Base-by-base conservation (phyloP, 2,797 vertebrate species). In the Eulemur mongoz region DNA sequence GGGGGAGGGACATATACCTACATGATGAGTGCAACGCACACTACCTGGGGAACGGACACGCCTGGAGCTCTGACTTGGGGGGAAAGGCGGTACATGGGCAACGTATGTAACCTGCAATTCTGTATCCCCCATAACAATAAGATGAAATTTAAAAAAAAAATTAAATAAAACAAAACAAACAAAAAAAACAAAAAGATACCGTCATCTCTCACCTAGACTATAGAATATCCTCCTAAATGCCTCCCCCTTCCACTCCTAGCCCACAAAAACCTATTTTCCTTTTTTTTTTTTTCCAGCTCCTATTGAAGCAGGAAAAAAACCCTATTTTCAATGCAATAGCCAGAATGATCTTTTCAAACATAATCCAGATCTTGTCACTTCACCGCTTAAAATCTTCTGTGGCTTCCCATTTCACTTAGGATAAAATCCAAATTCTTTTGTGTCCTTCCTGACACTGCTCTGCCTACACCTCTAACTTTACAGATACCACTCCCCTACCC, bases 341-440 rank as follows among this genome's bases (percentile, higher is more conserved):
- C 69, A 89, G 8, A 75, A 30, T 83, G 50, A 61, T 91, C 50
- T 96, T 83, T 90, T 52, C 38, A 82, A 50, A 87, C 48, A 79
- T 91, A 81, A 91, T 91, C 70, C 32, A 91, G 3, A n/a, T 73
- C 38, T 50, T 85, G 38, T 89, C 38, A 82, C 32, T 92, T 95
- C 67, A 35, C 38, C 88, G 35, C 48, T 91, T 89, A 76, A 81
- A 67, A 52, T 88, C 48, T 93, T 73, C 43, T 78, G 0, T 84
- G 32, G 22, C 35, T 89, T 84, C 25, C 40, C 35, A 59, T 93
- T 65, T 83, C 20, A 52, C 8, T 84, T 67, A 73, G 35, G 79
- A 67, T 93, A 83, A 89, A 93, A 79, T 79, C 57, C 48, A 88
- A 9, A 59, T 40, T 83, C n/a, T 59, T 91, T 35, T 93, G 2